phyloP scores from a whole-genome alignment of 2,888 invertebrate species.

The Baccha elongata region DNA sequence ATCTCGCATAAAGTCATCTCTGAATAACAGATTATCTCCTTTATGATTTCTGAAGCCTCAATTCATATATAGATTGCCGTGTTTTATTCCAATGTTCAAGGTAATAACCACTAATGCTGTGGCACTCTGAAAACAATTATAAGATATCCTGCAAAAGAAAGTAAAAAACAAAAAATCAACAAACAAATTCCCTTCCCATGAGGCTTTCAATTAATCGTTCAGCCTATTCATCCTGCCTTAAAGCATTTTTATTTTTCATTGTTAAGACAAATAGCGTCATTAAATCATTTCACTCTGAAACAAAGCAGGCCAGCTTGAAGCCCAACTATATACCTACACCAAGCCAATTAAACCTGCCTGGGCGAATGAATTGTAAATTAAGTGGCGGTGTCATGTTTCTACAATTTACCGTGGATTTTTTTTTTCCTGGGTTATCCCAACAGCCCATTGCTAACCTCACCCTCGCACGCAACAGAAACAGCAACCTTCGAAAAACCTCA shows the following conservation, averaged over 20 bases:
- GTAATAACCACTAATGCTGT: conserved; percentile 28
- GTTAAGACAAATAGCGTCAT: conserved; percentile 63
- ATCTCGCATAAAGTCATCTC: no score
- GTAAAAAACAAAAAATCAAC: neutral
- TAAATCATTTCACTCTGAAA: conserved; percentile 65
- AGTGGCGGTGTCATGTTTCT: conserved; percentile 79
- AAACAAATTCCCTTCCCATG: conserved; percentile 17
- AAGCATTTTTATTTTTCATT: conserved; percentile 26
- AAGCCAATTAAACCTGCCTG: conserved; percentile 70
- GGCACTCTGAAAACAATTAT: conserved; percentile 34
- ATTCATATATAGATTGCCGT: neutral
- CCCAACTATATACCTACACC: conserved; percentile 40
- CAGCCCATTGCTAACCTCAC: conserved; percentile 50
- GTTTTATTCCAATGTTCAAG: conserved; percentile 24
- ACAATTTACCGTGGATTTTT: conserved; percentile 74
- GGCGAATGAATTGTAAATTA: conserved; percentile 80
- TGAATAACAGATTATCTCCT: no score
- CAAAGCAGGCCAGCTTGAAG: conserved; percentile 38
- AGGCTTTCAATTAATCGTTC: conserved; percentile 54
- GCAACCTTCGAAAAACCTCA: conserved; percentile 69
- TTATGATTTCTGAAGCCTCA: neutral
- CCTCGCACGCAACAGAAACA: conserved; percentile 41
- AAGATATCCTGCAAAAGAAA: conserved; percentile 9
- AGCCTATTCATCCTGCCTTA: conserved; percentile 54
- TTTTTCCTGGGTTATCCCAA: conserved; percentile 32